A percentile compares a stretch with the other conserved stretches of the same genome.
These are phyloP conservation scores for Carabus problematicus DNA, from an alignment of 2,888 invertebrate species.

Conservation along the genomic window DNA sequence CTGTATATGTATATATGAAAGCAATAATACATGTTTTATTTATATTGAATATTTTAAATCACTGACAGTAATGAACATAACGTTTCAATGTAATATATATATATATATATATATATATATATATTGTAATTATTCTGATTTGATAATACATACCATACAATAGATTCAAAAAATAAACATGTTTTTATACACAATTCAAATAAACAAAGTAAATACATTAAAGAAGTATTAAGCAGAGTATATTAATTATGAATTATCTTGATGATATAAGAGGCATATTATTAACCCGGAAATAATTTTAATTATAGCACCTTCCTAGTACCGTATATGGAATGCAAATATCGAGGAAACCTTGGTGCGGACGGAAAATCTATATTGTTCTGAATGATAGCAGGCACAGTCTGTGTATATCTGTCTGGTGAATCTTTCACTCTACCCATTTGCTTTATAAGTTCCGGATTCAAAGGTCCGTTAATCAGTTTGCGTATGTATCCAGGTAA, in stretches of 20 bases:
- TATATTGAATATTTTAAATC: conserved; percentile 13
- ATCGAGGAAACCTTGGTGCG: too few relatives aligned
- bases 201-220: too few relatives aligned
- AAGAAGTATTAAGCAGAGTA: too few relatives aligned
- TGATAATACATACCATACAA: too few relatives aligned
- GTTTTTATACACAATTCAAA: too few relatives aligned
- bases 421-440: conserved; percentile 55
- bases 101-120: neutral
- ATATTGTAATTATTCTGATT: neutral
- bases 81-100: neutral
- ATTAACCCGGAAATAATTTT: too few relatives aligned
- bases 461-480: conserved; percentile 43
- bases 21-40: conserved; percentile 15
- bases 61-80: conserved; percentile 1
- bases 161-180: too few relatives aligned
- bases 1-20: conserved; percentile 13
- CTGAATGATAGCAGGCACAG: conserved; percentile 32
- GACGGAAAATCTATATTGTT: neutral
- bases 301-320: too few relatives aligned
- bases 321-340: too few relatives aligned
- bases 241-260: too few relatives aligned
- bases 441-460: conserved; percentile 56
- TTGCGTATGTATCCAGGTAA: conserved; percentile 14
- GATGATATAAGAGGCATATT: too few relatives aligned
- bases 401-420: conserved; percentile 19